Conservation (phyloP, 2,797 vertebrate species). For the Rhinichthys osculus region DNA sequence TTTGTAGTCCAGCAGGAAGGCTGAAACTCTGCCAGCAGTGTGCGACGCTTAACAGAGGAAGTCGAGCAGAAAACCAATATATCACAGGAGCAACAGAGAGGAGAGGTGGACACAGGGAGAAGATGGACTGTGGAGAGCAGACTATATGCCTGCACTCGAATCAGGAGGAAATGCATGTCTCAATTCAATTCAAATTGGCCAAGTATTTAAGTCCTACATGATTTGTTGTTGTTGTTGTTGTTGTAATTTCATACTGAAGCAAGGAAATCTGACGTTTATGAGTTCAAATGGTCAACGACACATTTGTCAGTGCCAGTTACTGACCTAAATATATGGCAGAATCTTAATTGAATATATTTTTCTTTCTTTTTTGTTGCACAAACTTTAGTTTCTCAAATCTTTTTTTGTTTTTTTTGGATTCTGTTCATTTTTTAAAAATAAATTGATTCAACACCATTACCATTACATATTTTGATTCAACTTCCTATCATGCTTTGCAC, state of each 20-base stretch:
- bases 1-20: conserved; percentile 65
- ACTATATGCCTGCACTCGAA: background rate
- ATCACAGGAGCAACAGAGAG: conserved; percentile 59
- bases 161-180: background rate
- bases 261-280: background rate
- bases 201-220: background rate
- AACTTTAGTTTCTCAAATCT: background rate
- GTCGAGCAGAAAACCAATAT: conserved; percentile 70
- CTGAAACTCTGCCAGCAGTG: conserved; percentile 65
- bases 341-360: too few relatives aligned
- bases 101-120: conserved; percentile 41
- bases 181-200: background rate
- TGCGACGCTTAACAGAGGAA: conserved; percentile 64
- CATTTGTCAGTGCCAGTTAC: background rate
- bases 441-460: too few relatives aligned
- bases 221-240: too few relatives aligned
- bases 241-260: background rate
- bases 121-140: background rate
- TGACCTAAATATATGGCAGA: background rate
- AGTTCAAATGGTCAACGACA: background rate
- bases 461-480: too few relatives aligned
- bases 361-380: background rate
- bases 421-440: too few relatives aligned
- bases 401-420: too few relatives aligned
- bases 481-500: too few relatives aligned